Percentiles rank a stretch among this genome's conserved stretches.
phyloP scores from a whole-genome alignment of 1,140 invertebrate species.

The Venustaconcha ellipsiformis region DNA sequence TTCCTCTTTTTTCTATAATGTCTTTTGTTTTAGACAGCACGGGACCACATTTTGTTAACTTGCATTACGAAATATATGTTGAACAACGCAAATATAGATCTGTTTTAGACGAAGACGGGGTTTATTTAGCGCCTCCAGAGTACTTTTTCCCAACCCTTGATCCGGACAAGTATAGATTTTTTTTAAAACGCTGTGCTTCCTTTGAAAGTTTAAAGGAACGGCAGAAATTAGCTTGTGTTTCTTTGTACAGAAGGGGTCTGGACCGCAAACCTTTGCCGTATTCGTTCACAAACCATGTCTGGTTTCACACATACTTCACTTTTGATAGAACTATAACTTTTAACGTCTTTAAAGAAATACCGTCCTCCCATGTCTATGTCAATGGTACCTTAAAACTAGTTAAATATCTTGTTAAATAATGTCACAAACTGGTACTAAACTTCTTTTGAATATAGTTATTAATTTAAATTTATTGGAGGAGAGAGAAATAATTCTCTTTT shows the following conservation, averaged over 20 bases:
- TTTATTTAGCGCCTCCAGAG: slow-evolving; percentile 50
- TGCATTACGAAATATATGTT: slow-evolving; percentile 39
- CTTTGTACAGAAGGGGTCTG: slow-evolving; percentile 38
- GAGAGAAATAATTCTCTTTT: too few species aligned
- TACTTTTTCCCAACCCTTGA: slow-evolving; percentile 57
- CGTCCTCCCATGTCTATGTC: too few species aligned
- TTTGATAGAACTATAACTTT: neutral
- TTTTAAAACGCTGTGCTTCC: slow-evolving; percentile 33
- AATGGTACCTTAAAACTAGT: too few species aligned
- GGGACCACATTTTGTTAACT: slow-evolving; percentile 55
- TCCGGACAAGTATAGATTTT: slow-evolving; percentile 39
- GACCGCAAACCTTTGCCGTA: slow-evolving; percentile 21
- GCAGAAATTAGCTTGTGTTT: slow-evolving; percentile 43
- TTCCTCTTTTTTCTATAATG: slow-evolving; percentile 50
- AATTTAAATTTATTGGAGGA: too few species aligned
- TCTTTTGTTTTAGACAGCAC: slow-evolving; percentile 57
- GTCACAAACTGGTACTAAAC: too few species aligned
- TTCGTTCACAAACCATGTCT: slow-evolving; percentile 56
- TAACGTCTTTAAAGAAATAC: too few species aligned
- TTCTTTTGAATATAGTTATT: too few species aligned
- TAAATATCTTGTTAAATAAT: too few species aligned
- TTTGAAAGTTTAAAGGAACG: slow-evolving; percentile 33
- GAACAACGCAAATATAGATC: slow-evolving; percentile 1
- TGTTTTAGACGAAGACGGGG: slow-evolving; percentile 19
- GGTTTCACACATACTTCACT: slow-evolving; percentile 54